Evolutionary conservation across 2,888 invertebrate species (phyloP), one percentile per base, ranked within the genome.

Genomic region (Ennomos quercinarius): DNA sequence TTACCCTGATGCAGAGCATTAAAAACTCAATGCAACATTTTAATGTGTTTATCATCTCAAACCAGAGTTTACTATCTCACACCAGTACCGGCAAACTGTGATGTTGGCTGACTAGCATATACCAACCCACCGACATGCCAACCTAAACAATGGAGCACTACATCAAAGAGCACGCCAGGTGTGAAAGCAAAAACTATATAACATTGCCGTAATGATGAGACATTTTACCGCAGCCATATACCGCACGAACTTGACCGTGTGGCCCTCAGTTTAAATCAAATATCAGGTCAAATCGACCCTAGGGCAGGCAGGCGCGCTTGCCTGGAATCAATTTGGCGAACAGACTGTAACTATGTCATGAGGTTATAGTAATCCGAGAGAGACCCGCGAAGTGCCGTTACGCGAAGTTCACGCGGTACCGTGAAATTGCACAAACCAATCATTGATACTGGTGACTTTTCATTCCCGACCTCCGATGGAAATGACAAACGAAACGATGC

Each of bases 371-470:
- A 82, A 86, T 83, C 78, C 80, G 77, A 83, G 82, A 78, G 68
- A 78, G 68, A 67, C 66, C 68, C 69, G 70, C 64, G 54, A 63
- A 67, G 66, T 65, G 77, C 89, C 88, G 87, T 89, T 89, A 89
- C 72, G 68, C 78, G 78, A 73, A 70, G 85, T 86, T 87, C 86
- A 81, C 83, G 84, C 83, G 76, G 81, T 67, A 77, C 78, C 79
- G 80, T 85, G 86, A 85, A 87, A 87, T 88, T 83, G 84, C 81
- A 83, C 83, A 81, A 85, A 81, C 84, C 86, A 84, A 87, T 88
- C 84, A 84, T 79, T 67, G 77, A 74, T 72, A 77, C 77, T 76
- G 77, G 83, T 71, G 83, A 83, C 84, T 85, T 83, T 81, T 80
- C 77, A 78, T 78, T 57, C 75, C 70, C 78, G 81, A 83, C 82